Conservation (phyloP, 2,113 vertebrate species). For the Tupaia tana region DNA sequence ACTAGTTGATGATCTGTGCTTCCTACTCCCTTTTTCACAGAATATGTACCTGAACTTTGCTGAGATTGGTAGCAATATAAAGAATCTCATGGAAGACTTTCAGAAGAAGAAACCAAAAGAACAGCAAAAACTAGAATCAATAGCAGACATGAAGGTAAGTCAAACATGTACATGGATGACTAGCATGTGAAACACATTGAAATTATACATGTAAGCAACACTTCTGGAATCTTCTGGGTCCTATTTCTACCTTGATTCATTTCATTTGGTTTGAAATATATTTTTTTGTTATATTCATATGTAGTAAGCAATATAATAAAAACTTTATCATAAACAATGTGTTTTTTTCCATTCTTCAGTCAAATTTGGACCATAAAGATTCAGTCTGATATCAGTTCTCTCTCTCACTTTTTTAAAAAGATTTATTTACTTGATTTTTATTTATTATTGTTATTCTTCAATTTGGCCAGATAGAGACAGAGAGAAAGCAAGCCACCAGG, state of each 20-base stretch:
- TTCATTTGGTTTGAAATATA: conserved; percentile 41
- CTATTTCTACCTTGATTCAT: conserved; percentile 47
- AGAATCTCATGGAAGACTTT: conserved; percentile 99
- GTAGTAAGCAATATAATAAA: conserved; percentile 16
- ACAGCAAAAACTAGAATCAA: conserved; percentile 97
- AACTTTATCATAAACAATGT: conserved; percentile 29
- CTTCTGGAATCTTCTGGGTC: conserved; percentile 49
- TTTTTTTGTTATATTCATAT: conserved; percentile 53
- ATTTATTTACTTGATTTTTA: too few species aligned
- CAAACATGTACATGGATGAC: neutral
- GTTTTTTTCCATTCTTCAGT: conserved; percentile 44
- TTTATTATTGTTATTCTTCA: too few species aligned
- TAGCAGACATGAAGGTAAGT: conserved; percentile 96
- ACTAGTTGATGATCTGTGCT: conserved; percentile 43
- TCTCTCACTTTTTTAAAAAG: too few species aligned
- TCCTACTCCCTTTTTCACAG: conserved; percentile 80
- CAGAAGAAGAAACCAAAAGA: conserved; percentile 96
- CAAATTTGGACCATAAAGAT: conserved; percentile 8
- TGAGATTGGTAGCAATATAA: conserved; percentile 98
- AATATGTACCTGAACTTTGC: conserved; percentile 99
- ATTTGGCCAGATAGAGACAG: too few species aligned
- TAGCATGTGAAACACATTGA: conserved; percentile 55
- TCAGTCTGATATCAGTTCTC: neutral
- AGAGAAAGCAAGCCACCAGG: too few species aligned
- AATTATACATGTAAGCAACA: conserved; percentile 28